Conservation (phyloP, 2,888 invertebrate genomes). For the Brachynemurus nebulosus region DNA sequence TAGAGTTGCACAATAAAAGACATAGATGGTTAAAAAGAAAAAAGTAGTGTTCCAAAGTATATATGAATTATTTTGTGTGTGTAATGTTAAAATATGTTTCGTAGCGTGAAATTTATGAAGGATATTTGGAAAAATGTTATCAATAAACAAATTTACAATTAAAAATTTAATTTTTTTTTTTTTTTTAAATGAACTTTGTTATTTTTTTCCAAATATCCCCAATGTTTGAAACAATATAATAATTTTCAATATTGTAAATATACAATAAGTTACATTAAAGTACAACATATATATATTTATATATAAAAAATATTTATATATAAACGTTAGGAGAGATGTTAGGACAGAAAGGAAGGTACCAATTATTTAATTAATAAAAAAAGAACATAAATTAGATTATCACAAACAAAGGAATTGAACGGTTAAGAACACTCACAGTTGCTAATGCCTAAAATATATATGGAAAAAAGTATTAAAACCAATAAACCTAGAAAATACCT, state of each 20-base stretch:
- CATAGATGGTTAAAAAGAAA: conserved; percentile 2
- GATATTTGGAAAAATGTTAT: too few relatives aligned
- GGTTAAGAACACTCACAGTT: background rate
- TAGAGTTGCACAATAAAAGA: conserved; percentile 4
- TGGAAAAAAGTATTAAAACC: background rate
- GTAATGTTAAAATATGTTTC: too few relatives aligned
- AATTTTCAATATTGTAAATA: background rate
- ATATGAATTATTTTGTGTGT: conserved; percentile 4
- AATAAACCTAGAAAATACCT: conserved; percentile 2
- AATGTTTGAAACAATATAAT: background rate
- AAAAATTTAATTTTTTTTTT: background rate
- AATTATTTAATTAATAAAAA: too few relatives aligned
- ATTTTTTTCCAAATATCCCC: background rate
- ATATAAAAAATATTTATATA: background rate
- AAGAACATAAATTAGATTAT: too few relatives aligned
- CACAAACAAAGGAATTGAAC: conserved; percentile 1
- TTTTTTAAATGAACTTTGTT: background rate
- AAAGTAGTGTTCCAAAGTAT: conserved; percentile 5
- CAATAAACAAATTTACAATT: too few relatives aligned
- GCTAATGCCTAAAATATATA: background rate
- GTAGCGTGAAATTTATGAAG: too few relatives aligned
- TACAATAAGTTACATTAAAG: background rate
- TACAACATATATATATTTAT: background rate
- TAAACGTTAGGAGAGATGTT: too few relatives aligned
- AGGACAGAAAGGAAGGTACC: too few relatives aligned